Base-by-base conservation (phyloP, 2,888 invertebrate species). In the Drosophila sordidula region DNA sequence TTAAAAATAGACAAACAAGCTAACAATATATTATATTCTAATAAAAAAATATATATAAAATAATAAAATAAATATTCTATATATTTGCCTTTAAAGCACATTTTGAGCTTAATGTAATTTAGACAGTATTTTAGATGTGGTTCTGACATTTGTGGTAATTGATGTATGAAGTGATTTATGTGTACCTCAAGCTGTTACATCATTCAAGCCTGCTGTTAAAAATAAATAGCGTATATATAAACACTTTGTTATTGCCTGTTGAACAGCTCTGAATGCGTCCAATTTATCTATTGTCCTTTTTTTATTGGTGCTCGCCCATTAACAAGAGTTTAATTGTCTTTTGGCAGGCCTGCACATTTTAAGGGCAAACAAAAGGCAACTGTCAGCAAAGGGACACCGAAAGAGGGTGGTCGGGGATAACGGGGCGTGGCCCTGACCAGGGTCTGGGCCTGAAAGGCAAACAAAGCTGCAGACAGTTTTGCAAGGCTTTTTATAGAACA, bases 301-400 rank as follows among this genome's bases (percentile, higher is more conserved):
- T 25, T 32, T 38, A 69, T 77, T 72, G 77, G 52, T 59, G 45
- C 59, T 68, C 46, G 63, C 52, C 77, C 68, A 75, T 75, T 76
- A 75, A 75, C 72, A 75, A 77, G 77, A 69, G 65, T 76, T 75
- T 76, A 75, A 75, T 75, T 76, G 75, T 75, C 68, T 71, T 71
- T 70, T 47, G 71, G 45, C 39, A 18, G 50, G 62, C 50, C 45
- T 38, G 47, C 39, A 63, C 54, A 56, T 62, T 61, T 57, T 55
- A 45, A 67, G 74, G 71, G 25, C 62, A 66, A 68, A 80, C 80
- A 80, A 80, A 80, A 65, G 84, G 72, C 78, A 68, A 67, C 52
- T 59, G 70, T 39, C 16, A 8, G 47, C 9, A n/a, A 11, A n/a
- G 54, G 25, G 41, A 16, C 38, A 14, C 18, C 18, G 8, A 22